phyloP scores from a whole-genome alignment of 2,888 invertebrate genomes.

The Morinoia aosen region DNA sequence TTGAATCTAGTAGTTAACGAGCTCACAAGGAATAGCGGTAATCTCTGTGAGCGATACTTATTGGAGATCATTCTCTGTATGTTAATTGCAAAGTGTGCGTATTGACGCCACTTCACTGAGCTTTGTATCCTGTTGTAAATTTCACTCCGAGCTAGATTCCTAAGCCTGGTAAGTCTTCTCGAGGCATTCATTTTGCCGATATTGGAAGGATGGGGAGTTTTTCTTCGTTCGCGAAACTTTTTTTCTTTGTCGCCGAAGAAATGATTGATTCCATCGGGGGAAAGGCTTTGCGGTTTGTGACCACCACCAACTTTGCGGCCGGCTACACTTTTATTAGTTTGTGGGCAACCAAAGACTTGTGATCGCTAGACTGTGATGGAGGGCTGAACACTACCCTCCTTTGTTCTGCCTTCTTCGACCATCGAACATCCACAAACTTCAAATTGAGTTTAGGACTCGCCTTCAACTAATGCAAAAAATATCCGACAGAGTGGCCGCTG shows the following conservation, averaged over 20 bases:
- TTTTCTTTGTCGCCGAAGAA: slow-evolving; percentile 41
- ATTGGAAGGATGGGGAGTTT: slow-evolving; percentile 51
- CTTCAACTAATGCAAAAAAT: slow-evolving; percentile 46
- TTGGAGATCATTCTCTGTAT: not conserved
- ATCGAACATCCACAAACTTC: slow-evolving; percentile 46
- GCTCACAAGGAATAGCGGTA: not conserved
- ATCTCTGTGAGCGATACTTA: not conserved
- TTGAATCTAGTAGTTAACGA: not conserved
- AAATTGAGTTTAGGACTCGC: slow-evolving; percentile 41
- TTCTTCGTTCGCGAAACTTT: slow-evolving; percentile 16
- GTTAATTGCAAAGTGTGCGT: not conserved
- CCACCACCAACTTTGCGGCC: slow-evolving; percentile 36
- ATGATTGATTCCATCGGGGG: slow-evolving; percentile 51
- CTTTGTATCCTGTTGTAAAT: not conserved
- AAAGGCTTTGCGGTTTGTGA: slow-evolving; percentile 51
- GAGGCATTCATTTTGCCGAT: slow-evolving; percentile 46
- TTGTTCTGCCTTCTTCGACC: slow-evolving; percentile 43
- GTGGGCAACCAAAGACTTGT: slow-evolving; percentile 43
- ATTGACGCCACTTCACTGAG: not conserved
- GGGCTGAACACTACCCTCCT: slow-evolving; percentile 31
- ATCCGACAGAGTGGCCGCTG: not conserved
- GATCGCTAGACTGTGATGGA: slow-evolving; percentile 52
- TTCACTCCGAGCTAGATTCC: not conserved
- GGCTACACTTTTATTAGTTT: slow-evolving; percentile 52
- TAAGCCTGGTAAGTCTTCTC: slow-evolving; percentile 22